Evolutionary conservation across 2,113 vertebrate genomes (phyloP), one percentile per base, ranked within the genome.

Genomic region (Camelus bactrianus): DNA sequence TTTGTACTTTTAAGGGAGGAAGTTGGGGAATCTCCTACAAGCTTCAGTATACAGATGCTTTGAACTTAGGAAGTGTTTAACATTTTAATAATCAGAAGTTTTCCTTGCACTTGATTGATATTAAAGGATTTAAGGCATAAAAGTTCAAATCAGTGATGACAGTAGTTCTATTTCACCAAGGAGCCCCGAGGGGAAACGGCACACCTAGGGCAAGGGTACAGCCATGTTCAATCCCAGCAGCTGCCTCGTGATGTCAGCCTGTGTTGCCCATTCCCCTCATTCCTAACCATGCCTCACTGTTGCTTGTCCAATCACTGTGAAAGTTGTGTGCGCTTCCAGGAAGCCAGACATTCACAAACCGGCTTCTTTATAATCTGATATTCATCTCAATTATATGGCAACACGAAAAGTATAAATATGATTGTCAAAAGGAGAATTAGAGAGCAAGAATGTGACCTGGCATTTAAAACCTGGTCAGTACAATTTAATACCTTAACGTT

Each of bases 181-280:
- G 7, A 80, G 11, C 26, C 20, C 56, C 19, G 22, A 83, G 19
- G 6, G 12, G 26, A 81, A 54, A 52, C 2, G 22, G 3, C 1
- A 1, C 2, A 11, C 15, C 5, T 13, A 30, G 15, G 8, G 7
- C 22, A 19, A 77, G 0, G 1, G 16, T 5, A 13, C 6, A 6
- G 3, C 16, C 32, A 16, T 20, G 0, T 6, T 75, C n/a, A 67
- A 14, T 79, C 3, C 30, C 16, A 69, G 65, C 9, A 42, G 19
- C 28, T 58, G 15, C 9, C 67, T 58, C 3, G 0, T 20, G 54
- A 30, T 17, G 42, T 28, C n/a, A 22, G 19, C 4, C 60, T 26
- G 1, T 6, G 2, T 42, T 8, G 30, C 32, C 10, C 8, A 5
- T 17, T 75, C 15, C 2, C 24, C 3, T 19, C 2, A 32, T 32